Evolutionary conservation across 2,113 vertebrate species (phyloP).

Genomic region (Phainopepla nitens): DNA sequence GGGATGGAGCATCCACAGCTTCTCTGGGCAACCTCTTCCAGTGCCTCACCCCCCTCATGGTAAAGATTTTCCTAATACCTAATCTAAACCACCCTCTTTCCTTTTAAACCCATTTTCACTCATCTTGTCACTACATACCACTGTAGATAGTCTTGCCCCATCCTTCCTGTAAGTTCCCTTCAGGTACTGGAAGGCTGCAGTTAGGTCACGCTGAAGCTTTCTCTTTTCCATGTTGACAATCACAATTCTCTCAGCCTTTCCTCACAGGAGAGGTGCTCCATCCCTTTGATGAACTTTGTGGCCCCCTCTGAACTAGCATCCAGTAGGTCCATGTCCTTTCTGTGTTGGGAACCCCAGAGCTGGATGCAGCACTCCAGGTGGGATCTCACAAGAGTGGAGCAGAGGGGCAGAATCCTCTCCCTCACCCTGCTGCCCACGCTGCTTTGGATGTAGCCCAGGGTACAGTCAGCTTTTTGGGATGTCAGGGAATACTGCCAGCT

Average conservation of each 20-base stretch:
- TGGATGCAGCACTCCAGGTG: neutral
- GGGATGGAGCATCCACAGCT: neutral
- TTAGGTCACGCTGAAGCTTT: neutral
- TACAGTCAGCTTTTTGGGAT: neutral
- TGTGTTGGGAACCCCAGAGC: neutral
- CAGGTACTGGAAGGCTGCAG: neutral
- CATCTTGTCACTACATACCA: rapidly evolving
- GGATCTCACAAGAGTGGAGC: neutral
- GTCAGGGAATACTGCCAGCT: neutral
- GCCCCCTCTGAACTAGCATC: neutral
- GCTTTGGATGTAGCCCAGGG: neutral
- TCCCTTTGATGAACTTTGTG: neutral
- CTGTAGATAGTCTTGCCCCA: neutral
- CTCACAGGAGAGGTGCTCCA: neutral
- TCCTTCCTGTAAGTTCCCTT: neutral
- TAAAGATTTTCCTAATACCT: neutral
- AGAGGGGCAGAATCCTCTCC: neutral
- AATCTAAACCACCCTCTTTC: neutral
- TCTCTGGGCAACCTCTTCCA: neutral
- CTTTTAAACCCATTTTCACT: neutral
- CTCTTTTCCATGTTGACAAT: neutral
- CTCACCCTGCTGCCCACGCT: neutral
- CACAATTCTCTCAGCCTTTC: neutral
- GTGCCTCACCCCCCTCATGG: neutral
- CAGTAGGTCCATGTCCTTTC: neutral